Evolutionary conservation across 2,797 vertebrate species (phyloP), one percentile per base, ranked within the genome.

Genomic region (Lepus oiostolus): DNA sequence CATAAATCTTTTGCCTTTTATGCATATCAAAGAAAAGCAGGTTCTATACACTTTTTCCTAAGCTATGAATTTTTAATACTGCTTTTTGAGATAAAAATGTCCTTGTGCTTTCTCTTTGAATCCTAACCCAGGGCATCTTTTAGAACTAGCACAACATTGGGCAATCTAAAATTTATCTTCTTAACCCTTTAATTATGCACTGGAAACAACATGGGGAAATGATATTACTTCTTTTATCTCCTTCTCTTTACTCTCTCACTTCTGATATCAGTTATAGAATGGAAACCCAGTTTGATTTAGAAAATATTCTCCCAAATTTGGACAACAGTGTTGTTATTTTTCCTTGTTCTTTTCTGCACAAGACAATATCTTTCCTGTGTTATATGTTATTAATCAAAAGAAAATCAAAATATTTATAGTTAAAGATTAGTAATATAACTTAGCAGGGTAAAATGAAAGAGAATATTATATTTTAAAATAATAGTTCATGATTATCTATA

Each of bases 211-310:
- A 30, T 14, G 21, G 4, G 1, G 4, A 86, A 74, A 76, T 47
- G 67, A 35, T 52, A 32, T 5, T 17, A 24, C 47, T 67, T 60
- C 28, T 14, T 75, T 42, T 9, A 65, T 17, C 4, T 38, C 9
- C 13, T 79, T 81, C n/a, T 42, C 8, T 95, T 42, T 94, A 7
- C 47, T 62, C 70, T 91, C 24, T 87, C 13, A 60, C 12, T 85
- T 96, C 52, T 85, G 11, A 90, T 88, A 85, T 52, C n/a, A 67
- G 10, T 35, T 83, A n/a, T 47, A 68, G 50, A 92, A 85, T 6
- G 81, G 26, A 82, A 87, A 54, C 19, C 52, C 70, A 74, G 74
- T 86, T 80, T 91, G 32, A 82, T 72, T 84, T 82, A 79, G 6
- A 84, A 92, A 94, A 90, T 81, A 26, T 2, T 79, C 68, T 84